Evolutionary conservation across 2,797 vertebrate genomes (phyloP).

Genomic region (Ambastaia sidthimunki): DNA sequence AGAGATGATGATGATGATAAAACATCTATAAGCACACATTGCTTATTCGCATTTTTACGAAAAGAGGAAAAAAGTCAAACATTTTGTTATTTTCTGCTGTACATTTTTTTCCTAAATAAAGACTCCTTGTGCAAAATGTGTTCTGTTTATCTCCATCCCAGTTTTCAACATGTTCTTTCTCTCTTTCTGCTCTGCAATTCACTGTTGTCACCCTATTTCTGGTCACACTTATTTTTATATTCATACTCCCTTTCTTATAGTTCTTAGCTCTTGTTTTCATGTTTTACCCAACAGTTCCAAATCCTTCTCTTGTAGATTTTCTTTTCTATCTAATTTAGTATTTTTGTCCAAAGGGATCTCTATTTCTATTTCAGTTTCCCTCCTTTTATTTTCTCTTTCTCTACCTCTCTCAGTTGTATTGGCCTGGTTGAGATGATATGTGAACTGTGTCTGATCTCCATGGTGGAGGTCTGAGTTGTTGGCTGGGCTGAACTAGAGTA

Average conservation of each 20-base stretch:
- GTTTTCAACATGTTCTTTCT: not conserved
- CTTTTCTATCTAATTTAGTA: not conserved
- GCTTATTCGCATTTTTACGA: no score
- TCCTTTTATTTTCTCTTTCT: constrained; percentile 18
- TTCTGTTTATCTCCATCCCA: not conserved
- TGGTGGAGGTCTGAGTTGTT: constrained; percentile 28
- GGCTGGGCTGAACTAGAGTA: constrained; percentile 24
- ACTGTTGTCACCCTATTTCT: not conserved
- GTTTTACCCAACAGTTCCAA: not conserved
- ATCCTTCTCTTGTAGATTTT: not conserved
- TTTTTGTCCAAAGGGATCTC: not conserved
- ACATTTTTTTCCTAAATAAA: not conserved
- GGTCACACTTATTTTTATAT: not conserved
- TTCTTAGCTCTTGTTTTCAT: not conserved
- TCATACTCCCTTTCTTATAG: not conserved
- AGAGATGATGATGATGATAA: constrained; percentile 15
- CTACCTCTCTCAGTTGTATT: not conserved
- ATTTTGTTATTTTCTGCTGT: no score
- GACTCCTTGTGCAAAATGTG: not conserved
- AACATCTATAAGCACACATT: not conserved
- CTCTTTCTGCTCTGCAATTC: not conserved
- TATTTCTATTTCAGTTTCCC: not conserved
- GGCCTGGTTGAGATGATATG: constrained; percentile 14
- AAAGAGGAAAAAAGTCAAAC: not conserved
- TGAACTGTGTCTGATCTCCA: constrained; percentile 7